Evolutionary conservation across 1,140 invertebrate species (phyloP), one percentile per base, ranked within the genome.

Genomic region (Oryctes rhinoceros): DNA sequence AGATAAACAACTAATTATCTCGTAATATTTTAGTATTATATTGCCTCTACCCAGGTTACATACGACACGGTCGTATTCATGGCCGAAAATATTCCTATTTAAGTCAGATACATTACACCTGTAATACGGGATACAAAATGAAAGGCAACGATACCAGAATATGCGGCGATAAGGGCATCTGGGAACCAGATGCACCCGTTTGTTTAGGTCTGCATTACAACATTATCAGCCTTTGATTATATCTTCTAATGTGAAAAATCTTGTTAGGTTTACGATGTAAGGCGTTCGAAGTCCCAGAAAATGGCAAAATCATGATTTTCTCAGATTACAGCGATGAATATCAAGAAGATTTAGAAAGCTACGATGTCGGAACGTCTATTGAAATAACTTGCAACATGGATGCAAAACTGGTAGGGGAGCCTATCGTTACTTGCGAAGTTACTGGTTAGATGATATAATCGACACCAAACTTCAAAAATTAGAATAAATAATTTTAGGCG

Each of bases 41-140:
- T 39, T 93, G 92, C 84, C 90, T 90, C 1, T 90, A 88, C 82
- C 92, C 92, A 0, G 90, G 90, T n/a, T 89, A 88, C 80, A 87
- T 93, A 30, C 84, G 84, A 4, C 89, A 92, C 83, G 92, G 91
- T 9, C 86, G 85, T 53, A 84, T 91, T 15, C 84, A 87, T 20
- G 92, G 92, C 7, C 87, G 81, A 35, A 88, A 86, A 0, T 92
- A 90, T 83, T 88, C 76, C 24, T 93, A 88, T 81, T 88, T 88
- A 9, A 90, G 91, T 81, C 88, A 86, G 76, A 86, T 92, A 18
- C 84, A 80, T 15, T 92, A 90, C 82, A 83, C 80, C 18, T 93
- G 92, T 83, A 84, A 88, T 24, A 82, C 85, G 13, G 91, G 91
- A 3, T 92, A 89, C 81, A 84, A 86, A 44, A 83, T 92, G 6